Evolutionary conservation across 2,888 invertebrate species (phyloP), one percentile per base, ranked within the genome.

Genomic region (Platycnemis pennipes): DNA sequence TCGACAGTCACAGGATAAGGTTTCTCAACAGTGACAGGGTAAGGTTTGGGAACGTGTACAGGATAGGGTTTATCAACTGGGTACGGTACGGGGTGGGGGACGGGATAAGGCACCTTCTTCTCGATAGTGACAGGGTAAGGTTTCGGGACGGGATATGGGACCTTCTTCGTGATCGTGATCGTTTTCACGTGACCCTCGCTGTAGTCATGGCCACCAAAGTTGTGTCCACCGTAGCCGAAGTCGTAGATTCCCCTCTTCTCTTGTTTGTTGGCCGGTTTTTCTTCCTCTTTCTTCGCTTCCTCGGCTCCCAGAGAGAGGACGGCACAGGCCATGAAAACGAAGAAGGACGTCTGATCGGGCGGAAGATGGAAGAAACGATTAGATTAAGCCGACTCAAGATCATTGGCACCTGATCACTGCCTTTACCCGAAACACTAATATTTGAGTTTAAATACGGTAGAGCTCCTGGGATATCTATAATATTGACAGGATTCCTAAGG

Each of bases 261-360:
- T 26, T 91, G 91, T 53, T 95, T 94, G 56, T 95, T 95, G 26
- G 69, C 97, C 95, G 97, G 97, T 96, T 97, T 97, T 96, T 97
- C 97, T 95, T 96, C 96, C 96, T 97, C 97, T 97, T 97, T 97
- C 97, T 97, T 97, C 96, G 97, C 97, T 96, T 98, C 97, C 97
- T 97, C 97, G 95, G 97, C 98, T 97, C 97, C 97, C 97, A 98
- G 97, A 97, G 97, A 98, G 97, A 98, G 97, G 97, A 97, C 97
- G 97, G 98, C 97, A 96, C 97, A 97, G 96, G 98, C 96, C 98
- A 98, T 97, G 44, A 96, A 95, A 95, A 95, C 95, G 95, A 96
- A 95, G 94, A 95, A 94, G 94, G 46, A 26, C 45, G 42, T 86
- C 63, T 94, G 31, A 56, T 42, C 42, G 26, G 1, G n/a, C 11